Conservation (phyloP, 1,140 invertebrate genomes). For the Zaprionus ghesquierei region DNA sequence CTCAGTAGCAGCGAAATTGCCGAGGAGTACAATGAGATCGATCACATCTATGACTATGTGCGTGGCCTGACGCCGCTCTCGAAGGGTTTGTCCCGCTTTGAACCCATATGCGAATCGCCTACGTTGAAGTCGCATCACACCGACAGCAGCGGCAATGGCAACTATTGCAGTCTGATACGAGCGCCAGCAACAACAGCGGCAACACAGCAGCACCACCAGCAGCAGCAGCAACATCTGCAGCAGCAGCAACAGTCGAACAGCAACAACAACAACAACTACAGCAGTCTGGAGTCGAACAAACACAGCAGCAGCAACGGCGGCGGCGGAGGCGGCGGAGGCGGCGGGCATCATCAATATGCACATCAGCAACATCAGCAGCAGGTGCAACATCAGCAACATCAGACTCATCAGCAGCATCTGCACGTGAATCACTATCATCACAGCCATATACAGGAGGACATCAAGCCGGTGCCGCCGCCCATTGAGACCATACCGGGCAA, state of each 20-base stretch:
- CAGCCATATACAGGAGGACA: slow-evolving; percentile 84
- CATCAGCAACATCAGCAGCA: slow-evolving; percentile 27
- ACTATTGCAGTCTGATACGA: slow-evolving; percentile 78
- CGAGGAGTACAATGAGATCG: slow-evolving; percentile 97
- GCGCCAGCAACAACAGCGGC: slow-evolving; percentile 47
- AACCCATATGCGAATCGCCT: slow-evolving; percentile 83
- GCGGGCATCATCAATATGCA: slow-evolving; percentile 39
- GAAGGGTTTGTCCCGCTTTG: slow-evolving; percentile 87
- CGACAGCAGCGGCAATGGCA: slow-evolving; percentile 77
- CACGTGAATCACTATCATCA: slow-evolving; percentile 83
- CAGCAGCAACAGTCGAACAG: slow-evolving; percentile 37
- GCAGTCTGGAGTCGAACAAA: slow-evolving; percentile 79
- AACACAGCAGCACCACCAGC: slow-evolving; percentile 30
- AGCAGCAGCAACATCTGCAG: slow-evolving; percentile 36
- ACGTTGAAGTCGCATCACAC: slow-evolving; percentile 82
- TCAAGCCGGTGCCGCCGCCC: slow-evolving; percentile 93
- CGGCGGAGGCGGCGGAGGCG: slow-evolving; percentile 72
- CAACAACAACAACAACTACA: slow-evolving; percentile 76
- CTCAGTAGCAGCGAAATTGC: slow-evolving; percentile 83
- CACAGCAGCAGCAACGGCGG: slow-evolving; percentile 71
- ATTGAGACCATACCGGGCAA: slow-evolving; percentile 95
- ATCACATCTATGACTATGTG: slow-evolving; percentile 98
- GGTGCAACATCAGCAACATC: slow-evolving; percentile 27
- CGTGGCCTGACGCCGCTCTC: slow-evolving; percentile 94
- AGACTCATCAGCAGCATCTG: slow-evolving; percentile 54